Percentiles rank a stretch among this genome's conserved stretches.
phyloP scores from a whole-genome alignment of 2,797 vertebrate species.

The Apogon talboti region DNA sequence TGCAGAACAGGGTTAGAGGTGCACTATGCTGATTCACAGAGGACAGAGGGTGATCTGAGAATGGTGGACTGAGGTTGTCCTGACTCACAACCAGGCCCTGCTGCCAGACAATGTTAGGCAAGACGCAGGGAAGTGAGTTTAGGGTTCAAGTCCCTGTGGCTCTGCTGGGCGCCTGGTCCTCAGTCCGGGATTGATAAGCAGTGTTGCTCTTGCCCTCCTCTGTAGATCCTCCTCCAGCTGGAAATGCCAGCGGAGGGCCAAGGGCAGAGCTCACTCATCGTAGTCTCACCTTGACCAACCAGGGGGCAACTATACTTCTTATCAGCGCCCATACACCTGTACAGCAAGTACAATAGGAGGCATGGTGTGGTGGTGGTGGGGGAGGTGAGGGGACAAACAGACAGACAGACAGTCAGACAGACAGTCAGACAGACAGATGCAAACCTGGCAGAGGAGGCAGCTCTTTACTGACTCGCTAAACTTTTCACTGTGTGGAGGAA shows the following conservation, averaged over 20 bases:
- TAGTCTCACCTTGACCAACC: slow-evolving; percentile 72
- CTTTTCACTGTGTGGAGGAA: background rate
- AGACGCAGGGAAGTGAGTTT: slow-evolving; percentile 30
- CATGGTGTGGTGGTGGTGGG: slow-evolving; percentile 30
- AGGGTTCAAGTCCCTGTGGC: slow-evolving; percentile 64
- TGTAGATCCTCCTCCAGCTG: slow-evolving; percentile 33
- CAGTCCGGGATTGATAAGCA: slow-evolving; percentile 72
- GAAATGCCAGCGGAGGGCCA: slow-evolving; percentile 78
- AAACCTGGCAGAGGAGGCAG: slow-evolving; percentile 5
- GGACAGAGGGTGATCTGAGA: slow-evolving; percentile 27
- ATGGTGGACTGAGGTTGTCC: slow-evolving; percentile 50
- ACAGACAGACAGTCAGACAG: too few species aligned
- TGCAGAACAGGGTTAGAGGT: slow-evolving; percentile 63
- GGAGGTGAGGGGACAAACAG: slow-evolving; percentile 10
- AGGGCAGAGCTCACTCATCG: slow-evolving; percentile 63
- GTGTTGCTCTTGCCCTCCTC: slow-evolving; percentile 45
- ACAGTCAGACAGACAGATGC: slow-evolving; percentile 4
- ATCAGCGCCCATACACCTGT: slow-evolving; percentile 83
- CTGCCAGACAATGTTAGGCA: slow-evolving; percentile 41
- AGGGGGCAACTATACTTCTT: slow-evolving; percentile 69
- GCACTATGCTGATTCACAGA: slow-evolving; percentile 34
- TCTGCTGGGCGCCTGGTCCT: slow-evolving; percentile 56
- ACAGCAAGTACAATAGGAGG: slow-evolving; percentile 69
- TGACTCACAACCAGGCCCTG: slow-evolving; percentile 23
- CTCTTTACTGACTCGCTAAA: slow-evolving; percentile 10